Percentiles rank a stretch among this genome's conserved stretches.
Evolutionary conservation across 2,797 vertebrate genomes (phyloP).

Genomic region (Gouania willdenowi): DNA sequence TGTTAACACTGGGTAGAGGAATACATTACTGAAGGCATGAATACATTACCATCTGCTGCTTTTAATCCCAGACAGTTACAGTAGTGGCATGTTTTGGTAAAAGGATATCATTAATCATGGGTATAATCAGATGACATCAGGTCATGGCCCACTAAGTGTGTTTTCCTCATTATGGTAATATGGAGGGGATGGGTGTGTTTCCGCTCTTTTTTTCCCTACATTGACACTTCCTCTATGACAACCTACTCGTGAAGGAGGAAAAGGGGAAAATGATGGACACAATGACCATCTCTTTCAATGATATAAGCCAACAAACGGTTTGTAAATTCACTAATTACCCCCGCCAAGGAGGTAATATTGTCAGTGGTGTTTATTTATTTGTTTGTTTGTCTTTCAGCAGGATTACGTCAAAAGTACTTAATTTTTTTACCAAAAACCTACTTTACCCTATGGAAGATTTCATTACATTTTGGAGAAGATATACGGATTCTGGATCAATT

Average conservation of each 20-base stretch:
- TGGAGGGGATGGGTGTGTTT: conserved; percentile 76
- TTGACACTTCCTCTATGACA: conserved; percentile 80
- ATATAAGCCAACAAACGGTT: conserved; percentile 29
- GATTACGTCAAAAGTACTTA: too few relatives aligned
- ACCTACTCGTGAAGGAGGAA: conserved; percentile 59
- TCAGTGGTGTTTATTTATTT: too few relatives aligned
- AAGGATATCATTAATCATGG: conserved; percentile 99
- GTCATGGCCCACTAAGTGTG: conserved; percentile 94
- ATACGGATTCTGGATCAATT: too few relatives aligned
- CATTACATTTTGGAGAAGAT: too few relatives aligned
- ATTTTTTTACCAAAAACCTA: too few relatives aligned
- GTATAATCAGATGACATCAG: conserved; percentile 98
- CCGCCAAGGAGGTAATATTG: too few relatives aligned
- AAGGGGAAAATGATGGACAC: conserved; percentile 37
- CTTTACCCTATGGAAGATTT: too few relatives aligned
- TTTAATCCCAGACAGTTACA: conserved; percentile 73
- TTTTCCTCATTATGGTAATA: conserved; percentile 99
- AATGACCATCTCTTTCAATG: conserved; percentile 37
- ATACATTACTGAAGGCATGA: conserved; percentile 46
- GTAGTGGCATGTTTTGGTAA: conserved; percentile 82
- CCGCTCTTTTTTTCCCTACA: conserved; percentile 49
- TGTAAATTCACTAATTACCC: too few relatives aligned
- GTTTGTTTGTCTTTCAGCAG: too few relatives aligned
- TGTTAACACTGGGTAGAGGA: conserved; percentile 28
- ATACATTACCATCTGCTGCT: conserved; percentile 70